Conservation (phyloP, 2,113 vertebrate species). For the Otus sunia region DNA sequence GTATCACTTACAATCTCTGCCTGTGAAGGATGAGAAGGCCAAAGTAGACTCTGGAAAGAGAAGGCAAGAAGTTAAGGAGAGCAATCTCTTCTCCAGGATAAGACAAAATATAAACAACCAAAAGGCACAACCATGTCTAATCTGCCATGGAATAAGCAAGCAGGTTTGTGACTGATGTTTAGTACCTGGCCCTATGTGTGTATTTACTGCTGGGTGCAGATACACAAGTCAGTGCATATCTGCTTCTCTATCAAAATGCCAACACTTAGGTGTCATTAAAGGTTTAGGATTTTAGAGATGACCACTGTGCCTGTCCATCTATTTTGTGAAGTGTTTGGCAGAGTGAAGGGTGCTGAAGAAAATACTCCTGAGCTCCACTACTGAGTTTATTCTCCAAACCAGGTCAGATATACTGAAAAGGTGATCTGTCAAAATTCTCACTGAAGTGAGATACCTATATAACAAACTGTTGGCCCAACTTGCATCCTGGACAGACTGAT, state of each 20-base stretch:
- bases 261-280: neutral
- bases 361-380: neutral
- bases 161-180: neutral
- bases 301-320: too few species aligned
- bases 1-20: neutral
- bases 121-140: neutral
- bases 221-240: neutral
- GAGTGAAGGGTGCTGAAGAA: neutral
- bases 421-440: neutral
- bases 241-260: neutral
- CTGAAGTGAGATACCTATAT: neutral
- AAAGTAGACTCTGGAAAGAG: neutral
- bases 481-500: neutral
- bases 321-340: neutral
- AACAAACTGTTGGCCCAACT: neutral
- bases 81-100: neutral
- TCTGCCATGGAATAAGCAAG: neutral
- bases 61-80: neutral
- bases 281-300: neutral
- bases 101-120: neutral
- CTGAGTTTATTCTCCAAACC: neutral
- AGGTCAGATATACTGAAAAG: neutral
- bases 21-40: neutral
- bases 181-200: neutral
- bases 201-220: neutral